Conservation (phyloP, 2,888 invertebrate genomes). For the Matsumyia berberina region DNA sequence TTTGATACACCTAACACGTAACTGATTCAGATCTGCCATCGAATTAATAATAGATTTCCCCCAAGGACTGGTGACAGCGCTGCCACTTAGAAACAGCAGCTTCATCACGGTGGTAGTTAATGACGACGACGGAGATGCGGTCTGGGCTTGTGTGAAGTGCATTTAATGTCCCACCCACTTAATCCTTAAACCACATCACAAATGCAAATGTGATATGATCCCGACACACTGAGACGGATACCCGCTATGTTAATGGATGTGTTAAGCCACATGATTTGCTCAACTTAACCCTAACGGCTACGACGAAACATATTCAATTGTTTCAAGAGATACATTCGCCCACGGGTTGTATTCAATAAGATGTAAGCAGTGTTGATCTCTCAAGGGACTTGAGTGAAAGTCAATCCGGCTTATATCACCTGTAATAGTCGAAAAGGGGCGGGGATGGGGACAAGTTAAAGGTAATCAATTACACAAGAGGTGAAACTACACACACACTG, state of each 20-base stretch:
- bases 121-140: background rate
- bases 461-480: conserved; percentile 7
- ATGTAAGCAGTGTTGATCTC: background rate
- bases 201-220: conserved; percentile 43
- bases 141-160: conserved; percentile 37
- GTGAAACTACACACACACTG: conserved; percentile 6
- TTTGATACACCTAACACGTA: conserved; percentile 13
- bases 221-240: conserved; percentile 7
- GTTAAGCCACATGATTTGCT: conserved; percentile 51
- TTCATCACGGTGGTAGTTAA: background rate
- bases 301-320: conserved; percentile 16
- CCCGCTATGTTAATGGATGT: conserved; percentile 50
- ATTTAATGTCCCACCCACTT: conserved; percentile 43
- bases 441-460: background rate
- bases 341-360: background rate
- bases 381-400: conserved; percentile 6
- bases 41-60: conserved; percentile 30
- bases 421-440: background rate
- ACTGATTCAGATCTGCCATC: conserved; percentile 11
- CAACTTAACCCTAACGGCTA: conserved; percentile 36
- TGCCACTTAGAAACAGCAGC: background rate
- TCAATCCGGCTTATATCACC: conserved; percentile 11
- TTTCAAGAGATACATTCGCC: conserved; percentile 3
- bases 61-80: background rate
- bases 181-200: conserved; percentile 42